Evolutionary conservation across 1,140 invertebrate genomes (phyloP), one percentile per base, ranked within the genome.

Genomic region (Metopolophium dirhodum): DNA sequence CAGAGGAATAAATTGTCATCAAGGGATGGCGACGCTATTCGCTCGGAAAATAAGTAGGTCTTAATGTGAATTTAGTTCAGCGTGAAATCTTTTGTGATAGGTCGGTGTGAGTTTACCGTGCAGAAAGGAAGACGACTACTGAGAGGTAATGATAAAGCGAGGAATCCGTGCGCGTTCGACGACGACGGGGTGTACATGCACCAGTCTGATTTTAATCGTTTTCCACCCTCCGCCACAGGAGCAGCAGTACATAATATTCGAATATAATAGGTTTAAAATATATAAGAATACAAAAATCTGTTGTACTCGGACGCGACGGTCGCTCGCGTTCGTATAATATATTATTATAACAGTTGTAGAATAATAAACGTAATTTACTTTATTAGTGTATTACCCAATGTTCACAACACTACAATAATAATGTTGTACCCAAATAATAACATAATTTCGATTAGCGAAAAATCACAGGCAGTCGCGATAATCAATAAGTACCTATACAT

Each of bases 51-150:
- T 87, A 87, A n/a, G 85, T 88, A 88, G 47, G n/a, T 49, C n/a
- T 88, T 88, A 88, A 51, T 88, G 47, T 51, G 47, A 88, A 88
- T 88, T 35, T 30, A 88, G 85, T 88, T 51, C 47, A 51, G 86
- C 47, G 86, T 88, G 35, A 88, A 88, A n/a, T 88, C 86, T 88
- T 88, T 88, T 88, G 45, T 88, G 49, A 45, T 87, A 18, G 8
- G 37, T 83, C 7, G 7, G 37, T 85, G 45, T 9, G 30, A 26
- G 23, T 85, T 83, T 83, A 37, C 20, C 35, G 20, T 83, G 11
- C 2, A 22, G 35, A 83, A 83, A 37, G 77, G 35, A 83, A 23
- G 35, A 37, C 7, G 22, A 8, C 7, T 37, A 45, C 8, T 23
- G 0, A 85, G 18, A 77, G 61, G 61, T 77, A 7, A n/a, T n/a